A percentile compares a stretch with the other conserved stretches of the same genome.
These are phyloP conservation scores for Aphidius gifuensis DNA, from an alignment of 1,140 invertebrate species.

Conservation along the genomic window DNA sequence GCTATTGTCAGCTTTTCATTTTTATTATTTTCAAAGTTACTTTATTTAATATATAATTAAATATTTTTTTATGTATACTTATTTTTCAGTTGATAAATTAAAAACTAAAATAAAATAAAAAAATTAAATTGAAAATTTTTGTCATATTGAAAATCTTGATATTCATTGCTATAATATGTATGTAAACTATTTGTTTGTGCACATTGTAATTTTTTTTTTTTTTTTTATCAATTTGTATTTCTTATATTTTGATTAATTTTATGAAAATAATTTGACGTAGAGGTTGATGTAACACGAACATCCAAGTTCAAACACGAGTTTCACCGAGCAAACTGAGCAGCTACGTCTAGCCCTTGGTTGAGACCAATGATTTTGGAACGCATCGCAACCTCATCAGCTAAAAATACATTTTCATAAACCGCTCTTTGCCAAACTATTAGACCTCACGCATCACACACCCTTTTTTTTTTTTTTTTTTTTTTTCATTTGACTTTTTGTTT, in stretches of 20 bases:
- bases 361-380: slow-evolving; percentile 45
- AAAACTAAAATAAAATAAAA: background rate
- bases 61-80: no score
- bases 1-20: slow-evolving; percentile 43
- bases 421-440: slow-evolving; percentile 44
- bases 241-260: background rate
- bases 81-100: slow-evolving; percentile 28
- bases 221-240: background rate
- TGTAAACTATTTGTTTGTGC: no score
- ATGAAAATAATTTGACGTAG: background rate
- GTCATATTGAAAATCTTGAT: no score
- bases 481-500: background rate
- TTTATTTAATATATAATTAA: no score
- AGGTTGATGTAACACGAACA: slow-evolving; percentile 17
- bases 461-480: background rate
- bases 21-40: slow-evolving; percentile 26
- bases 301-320: slow-evolving; percentile 23
- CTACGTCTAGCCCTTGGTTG: slow-evolving; percentile 27
- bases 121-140: background rate
- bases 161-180: no score
- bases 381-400: slow-evolving; percentile 49
- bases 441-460: slow-evolving; percentile 14
- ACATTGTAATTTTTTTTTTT: no score
- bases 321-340: slow-evolving; percentile 28
- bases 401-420: slow-evolving; percentile 47